phyloP scores from a whole-genome alignment of 2,797 vertebrate species.

The Alca torda region DNA sequence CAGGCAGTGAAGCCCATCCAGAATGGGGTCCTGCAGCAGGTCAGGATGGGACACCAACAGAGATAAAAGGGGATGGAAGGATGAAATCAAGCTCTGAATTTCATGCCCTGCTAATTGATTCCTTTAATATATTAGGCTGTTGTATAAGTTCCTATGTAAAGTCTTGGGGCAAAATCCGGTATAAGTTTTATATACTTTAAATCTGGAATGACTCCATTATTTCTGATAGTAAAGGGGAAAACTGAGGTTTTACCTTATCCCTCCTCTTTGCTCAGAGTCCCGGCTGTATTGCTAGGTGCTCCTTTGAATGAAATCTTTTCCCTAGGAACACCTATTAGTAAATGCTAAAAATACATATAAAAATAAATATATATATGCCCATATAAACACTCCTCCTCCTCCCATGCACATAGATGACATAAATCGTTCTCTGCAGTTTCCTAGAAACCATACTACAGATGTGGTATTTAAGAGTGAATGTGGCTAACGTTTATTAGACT shows the following conservation, averaged over 20 bases:
- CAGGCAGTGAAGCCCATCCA: background rate
- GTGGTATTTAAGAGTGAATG: conserved; percentile 68
- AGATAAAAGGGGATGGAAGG: background rate
- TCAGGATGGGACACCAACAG: background rate
- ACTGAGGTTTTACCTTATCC: background rate
- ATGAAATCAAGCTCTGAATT: background rate
- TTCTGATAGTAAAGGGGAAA: background rate
- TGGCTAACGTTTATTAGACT: conserved; percentile 72
- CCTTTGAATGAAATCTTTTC: background rate
- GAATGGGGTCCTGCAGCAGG: fast-evolving
- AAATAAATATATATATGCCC: background rate
- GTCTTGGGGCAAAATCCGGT: background rate
- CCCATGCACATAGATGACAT: background rate
- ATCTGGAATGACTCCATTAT: background rate
- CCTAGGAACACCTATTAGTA: background rate
- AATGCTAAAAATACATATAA: background rate
- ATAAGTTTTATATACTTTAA: background rate
- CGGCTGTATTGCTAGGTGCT: background rate
- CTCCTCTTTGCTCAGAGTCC: background rate
- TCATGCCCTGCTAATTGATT: background rate
- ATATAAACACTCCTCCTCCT: background rate
- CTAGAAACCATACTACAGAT: conserved; percentile 57
- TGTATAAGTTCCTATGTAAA: background rate
- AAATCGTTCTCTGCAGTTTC: conserved; percentile 24
- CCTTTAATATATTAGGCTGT: background rate